Base-by-base conservation (phyloP, 1,140 invertebrate species). In the Dermatophagoides farinae region DNA sequence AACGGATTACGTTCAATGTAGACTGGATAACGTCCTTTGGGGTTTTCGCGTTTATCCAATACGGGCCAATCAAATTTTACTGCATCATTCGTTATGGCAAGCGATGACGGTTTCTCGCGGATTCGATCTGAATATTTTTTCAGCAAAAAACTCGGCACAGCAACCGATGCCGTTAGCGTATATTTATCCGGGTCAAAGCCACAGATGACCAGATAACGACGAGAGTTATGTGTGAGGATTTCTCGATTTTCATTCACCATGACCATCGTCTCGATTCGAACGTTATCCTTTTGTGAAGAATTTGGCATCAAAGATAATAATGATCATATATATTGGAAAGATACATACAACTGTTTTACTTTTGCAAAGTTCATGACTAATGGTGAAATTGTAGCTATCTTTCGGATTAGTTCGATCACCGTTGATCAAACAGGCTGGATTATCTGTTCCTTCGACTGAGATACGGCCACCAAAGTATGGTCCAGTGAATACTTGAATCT, bases 211-310 rank as follows among this genome's bases (percentile, higher is more conserved):
- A 86, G 71, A 69, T 85, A 86, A 73, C 81, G 76, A 61, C 83
- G 72, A 0, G 83, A 84, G 67, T 82, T 85, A 66, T 86, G 83
- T 0, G 83, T 86, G 11, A 85, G 76, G 62, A 86, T 85, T 0
- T 82, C 81, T 39, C 83, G 70, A 69, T 84, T 85, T 68, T 86
- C 84, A 67, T 86, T 83, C 6, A 86, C 83, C 6, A 85, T 77
- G 20, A 86, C 82, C 67, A 83, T 85, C 0, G 83, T 85, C 12
- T 66, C 47, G 79, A 81, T 61, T 83, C 83, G 1, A 79, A 82
- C 1, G 76, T 79, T 59, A 80, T 67, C 63, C 66, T 67, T 47
- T 53, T 49, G 63, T 58, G 31, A 31, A 23, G 22, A 8, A 52
- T n/a, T 14, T 60, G 23, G 12, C n/a, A n/a, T n/a, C n/a, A 20